phyloP scores from a whole-genome alignment of 2,113 vertebrate species.

The Piaya cayana region DNA sequence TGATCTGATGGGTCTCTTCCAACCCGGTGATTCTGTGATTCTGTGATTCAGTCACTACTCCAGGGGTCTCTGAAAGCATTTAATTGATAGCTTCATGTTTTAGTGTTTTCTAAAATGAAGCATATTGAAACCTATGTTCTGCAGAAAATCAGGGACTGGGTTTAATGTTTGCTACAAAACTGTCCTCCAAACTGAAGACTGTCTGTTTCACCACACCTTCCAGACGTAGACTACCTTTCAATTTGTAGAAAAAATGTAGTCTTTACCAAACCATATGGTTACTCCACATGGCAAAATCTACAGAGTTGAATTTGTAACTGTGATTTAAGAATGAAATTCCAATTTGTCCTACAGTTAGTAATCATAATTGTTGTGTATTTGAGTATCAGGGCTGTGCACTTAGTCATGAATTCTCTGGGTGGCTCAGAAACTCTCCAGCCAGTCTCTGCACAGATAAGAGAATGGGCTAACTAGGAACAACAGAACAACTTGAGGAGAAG shows the following conservation, averaged over 20 bases:
- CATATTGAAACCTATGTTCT: not conserved
- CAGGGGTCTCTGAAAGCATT: not conserved
- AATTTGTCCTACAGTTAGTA: not conserved
- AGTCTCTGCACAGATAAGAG: not conserved
- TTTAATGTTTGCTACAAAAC: not conserved
- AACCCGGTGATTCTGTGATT: no score
- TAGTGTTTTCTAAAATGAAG: not conserved
- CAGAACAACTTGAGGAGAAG: not conserved
- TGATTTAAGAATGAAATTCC: not conserved
- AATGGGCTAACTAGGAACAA: not conserved
- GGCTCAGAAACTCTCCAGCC: not conserved
- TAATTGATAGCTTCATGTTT: not conserved
- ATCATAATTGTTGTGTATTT: not conserved
- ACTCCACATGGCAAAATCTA: not conserved
- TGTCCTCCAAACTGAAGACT: not conserved
- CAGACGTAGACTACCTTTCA: not conserved
- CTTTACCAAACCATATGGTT: not conserved
- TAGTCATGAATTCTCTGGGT: not conserved
- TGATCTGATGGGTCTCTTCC: no score
- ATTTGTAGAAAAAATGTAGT: not conserved
- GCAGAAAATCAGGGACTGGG: not conserved
- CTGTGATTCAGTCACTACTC: not conserved
- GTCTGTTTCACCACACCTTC: not conserved
- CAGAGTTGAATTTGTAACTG: not conserved
- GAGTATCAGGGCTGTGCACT: not conserved